phyloP scores from a whole-genome alignment of 2,888 invertebrate species.

The Polydrusus tereticollis region DNA sequence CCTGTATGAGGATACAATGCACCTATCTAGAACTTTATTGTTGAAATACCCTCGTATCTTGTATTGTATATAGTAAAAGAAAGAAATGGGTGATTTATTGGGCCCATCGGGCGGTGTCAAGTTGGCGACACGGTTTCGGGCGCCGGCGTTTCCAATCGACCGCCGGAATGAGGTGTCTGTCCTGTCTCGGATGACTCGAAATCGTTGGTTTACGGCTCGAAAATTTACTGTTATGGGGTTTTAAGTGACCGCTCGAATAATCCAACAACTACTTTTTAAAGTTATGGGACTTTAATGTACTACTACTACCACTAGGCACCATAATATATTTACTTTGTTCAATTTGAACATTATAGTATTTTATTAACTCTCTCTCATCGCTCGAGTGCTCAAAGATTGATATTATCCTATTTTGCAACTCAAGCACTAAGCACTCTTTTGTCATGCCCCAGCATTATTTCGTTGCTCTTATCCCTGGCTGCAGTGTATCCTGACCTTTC shows the following conservation, averaged over 20 bases:
- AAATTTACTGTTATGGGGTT: conserved; percentile 20
- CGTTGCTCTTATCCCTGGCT: too few relatives aligned
- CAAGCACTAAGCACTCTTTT: too few relatives aligned
- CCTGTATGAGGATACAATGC: too few relatives aligned
- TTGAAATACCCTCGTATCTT: neutral
- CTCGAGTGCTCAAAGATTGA: too few relatives aligned
- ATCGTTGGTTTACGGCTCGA: conserved; percentile 12
- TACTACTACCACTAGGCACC: neutral
- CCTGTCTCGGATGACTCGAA: conserved; percentile 1
- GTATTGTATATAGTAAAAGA: neutral
- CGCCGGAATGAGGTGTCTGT: conserved; percentile 17
- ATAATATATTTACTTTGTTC: too few relatives aligned
- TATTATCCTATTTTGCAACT: too few relatives aligned
- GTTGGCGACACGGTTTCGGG: conserved; percentile 46
- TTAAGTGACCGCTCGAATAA: conserved; percentile 7
- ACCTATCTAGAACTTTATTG: too few relatives aligned
- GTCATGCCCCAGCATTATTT: too few relatives aligned
- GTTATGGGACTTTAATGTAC: conserved; percentile 15
- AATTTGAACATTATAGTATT: too few relatives aligned
- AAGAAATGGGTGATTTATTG: conserved; percentile 49
- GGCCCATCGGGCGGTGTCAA: conserved; percentile 44
- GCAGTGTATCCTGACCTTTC: too few relatives aligned
- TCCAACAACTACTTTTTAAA: conserved; percentile 8
- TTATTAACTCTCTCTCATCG: too few relatives aligned
- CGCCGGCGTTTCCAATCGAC: conserved; percentile 38